Evolutionary conservation across 2,113 vertebrate genomes (phyloP).

Genomic region (Crotalus viridis): DNA sequence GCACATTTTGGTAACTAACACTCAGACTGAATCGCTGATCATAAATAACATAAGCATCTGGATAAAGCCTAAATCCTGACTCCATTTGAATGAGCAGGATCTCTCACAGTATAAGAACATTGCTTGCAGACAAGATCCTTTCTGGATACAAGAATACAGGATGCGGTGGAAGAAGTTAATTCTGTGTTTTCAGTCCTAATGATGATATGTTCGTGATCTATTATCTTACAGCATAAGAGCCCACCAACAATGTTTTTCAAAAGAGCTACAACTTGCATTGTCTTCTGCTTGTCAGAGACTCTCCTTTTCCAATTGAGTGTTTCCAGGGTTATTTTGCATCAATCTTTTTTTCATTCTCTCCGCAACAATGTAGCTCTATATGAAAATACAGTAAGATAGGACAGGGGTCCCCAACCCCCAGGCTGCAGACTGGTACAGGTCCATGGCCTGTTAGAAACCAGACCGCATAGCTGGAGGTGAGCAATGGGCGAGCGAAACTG

Average conservation of each 20-base stretch:
- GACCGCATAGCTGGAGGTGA: background rate
- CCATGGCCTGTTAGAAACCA: background rate
- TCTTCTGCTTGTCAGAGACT: background rate
- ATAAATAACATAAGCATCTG: constrained; percentile 76
- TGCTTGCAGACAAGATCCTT: background rate
- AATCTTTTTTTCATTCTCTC: background rate
- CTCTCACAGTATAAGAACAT: constrained; percentile 48
- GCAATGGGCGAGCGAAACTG: background rate
- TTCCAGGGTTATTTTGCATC: background rate
- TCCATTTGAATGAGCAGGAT: background rate
- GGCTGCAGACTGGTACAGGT: background rate
- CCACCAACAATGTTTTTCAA: background rate
- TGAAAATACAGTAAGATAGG: background rate
- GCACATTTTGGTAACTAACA: constrained; percentile 70
- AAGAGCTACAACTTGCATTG: background rate
- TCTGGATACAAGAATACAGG: background rate
- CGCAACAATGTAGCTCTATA: background rate
- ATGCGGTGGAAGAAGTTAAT: background rate
- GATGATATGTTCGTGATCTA: background rate
- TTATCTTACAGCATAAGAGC: background rate
- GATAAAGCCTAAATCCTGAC: constrained; percentile 24
- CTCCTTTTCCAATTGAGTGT: no score
- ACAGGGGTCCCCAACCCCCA: background rate
- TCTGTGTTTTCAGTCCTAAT: background rate
- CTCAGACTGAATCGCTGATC: constrained; percentile 77